Conservation (phyloP, 2,113 vertebrate species). For the Felis chaus region DNA sequence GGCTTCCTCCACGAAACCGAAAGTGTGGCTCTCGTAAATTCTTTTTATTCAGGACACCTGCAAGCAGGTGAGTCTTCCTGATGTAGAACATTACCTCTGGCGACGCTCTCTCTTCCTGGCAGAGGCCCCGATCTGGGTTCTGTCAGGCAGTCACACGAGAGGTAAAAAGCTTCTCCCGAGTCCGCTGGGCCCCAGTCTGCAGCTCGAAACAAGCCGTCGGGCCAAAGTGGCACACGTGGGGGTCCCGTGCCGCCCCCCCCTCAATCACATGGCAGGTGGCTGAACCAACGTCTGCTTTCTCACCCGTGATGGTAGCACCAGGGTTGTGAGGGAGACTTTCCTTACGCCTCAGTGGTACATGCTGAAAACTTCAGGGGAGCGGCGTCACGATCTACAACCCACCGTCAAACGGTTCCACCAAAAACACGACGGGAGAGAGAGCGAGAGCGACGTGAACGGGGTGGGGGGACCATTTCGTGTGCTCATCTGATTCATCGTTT, state of each 20-base stretch:
- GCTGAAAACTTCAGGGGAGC: neutral
- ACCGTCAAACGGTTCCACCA: neutral
- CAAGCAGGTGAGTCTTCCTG: too few species aligned
- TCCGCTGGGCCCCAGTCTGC: too few species aligned
- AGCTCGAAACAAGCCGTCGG: neutral
- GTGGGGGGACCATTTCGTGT: neutral
- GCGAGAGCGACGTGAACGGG: neutral
- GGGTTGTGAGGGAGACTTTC: neutral
- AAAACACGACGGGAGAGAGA: neutral
- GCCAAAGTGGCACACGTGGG: neutral
- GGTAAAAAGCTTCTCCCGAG: neutral
- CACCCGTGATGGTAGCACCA: neutral
- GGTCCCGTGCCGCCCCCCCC: neutral
- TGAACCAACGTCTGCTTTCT: neutral
- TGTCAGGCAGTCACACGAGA: neutral
- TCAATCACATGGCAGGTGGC: rapidly evolving
- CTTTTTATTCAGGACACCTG: too few species aligned
- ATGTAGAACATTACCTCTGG: neutral
- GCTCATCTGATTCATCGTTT: neutral
- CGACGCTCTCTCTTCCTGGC: neutral
- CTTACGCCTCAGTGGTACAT: neutral
- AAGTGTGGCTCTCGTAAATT: too few species aligned
- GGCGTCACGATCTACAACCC: neutral
- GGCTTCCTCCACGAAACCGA: too few species aligned
- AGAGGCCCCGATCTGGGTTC: neutral